Percentiles rank a stretch among this genome's conserved stretches.
These are phyloP conservation scores for Picus viridis DNA, from an alignment of 2,797 vertebrate species.

Conservation along the genomic window DNA sequence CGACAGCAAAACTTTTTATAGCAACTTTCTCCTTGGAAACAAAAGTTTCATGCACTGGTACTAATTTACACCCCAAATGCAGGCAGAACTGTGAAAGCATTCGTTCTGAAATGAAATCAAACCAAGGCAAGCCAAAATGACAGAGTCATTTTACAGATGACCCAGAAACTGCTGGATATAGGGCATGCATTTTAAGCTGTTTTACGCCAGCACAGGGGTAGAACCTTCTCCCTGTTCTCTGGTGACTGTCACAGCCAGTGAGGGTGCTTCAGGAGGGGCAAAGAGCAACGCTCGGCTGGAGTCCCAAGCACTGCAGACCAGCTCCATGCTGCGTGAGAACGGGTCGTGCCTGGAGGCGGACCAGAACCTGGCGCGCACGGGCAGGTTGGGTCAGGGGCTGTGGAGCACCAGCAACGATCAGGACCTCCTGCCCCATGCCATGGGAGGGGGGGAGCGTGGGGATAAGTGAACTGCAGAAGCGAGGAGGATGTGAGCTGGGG, in stretches of 20 bases:
- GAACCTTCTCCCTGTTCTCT: neutral
- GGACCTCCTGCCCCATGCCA: neutral
- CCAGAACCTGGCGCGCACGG: accelerated
- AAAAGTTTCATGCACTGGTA: neutral
- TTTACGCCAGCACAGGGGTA: neutral
- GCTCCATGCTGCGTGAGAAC: neutral
- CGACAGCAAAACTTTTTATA: constrained; percentile 54
- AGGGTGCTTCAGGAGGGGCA: neutral
- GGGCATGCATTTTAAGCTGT: neutral
- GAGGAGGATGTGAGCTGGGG: neutral
- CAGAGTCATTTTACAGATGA: neutral
- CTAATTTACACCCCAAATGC: neutral
- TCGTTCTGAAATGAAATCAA: neutral
- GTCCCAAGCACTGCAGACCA: neutral
- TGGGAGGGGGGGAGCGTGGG: neutral
- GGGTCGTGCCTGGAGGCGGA: accelerated
- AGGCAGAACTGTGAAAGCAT: neutral
- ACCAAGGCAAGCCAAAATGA: neutral
- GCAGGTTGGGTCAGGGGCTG: neutral
- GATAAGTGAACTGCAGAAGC: neutral
- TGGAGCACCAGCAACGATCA: neutral
- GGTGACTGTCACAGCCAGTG: neutral
- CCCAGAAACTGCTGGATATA: neutral
- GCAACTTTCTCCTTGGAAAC: constrained; percentile 36
- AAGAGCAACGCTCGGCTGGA: neutral